phyloP scores from a whole-genome alignment of 30 jellyfish, hydroid and myxozoan genomes.

The Hydra vulgaris region DNA sequence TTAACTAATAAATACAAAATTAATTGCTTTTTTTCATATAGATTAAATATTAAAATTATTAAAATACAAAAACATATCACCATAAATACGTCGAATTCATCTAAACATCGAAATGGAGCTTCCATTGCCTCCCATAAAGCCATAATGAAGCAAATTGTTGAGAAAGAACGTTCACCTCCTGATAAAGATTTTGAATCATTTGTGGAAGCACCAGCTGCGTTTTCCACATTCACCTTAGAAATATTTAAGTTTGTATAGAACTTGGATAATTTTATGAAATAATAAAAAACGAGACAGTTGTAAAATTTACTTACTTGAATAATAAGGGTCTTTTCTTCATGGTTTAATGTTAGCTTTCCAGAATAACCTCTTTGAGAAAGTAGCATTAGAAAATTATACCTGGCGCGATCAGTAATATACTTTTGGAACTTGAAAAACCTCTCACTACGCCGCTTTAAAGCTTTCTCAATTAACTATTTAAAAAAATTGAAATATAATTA shows the following conservation, averaged over 20 bases:
- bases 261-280: neutral
- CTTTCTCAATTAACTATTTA: conserved; percentile 47
- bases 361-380: conserved; percentile 93
- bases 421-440: conserved; percentile 56
- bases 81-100: conserved; percentile 99
- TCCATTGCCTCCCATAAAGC: conserved; percentile 99
- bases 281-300: neutral
- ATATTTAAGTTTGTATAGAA: too few species aligned
- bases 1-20: too few species aligned
- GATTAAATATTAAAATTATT: neutral
- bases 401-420: conserved; percentile 65
- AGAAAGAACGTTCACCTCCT: conserved; percentile 99
- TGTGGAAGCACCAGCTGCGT: conserved; percentile 68
- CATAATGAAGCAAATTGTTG: conserved; percentile 95
- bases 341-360: conserved; percentile 73
- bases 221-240: conserved; percentile 82
- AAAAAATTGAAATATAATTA: neutral
- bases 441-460: conserved; percentile 48
- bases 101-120: conserved; percentile 96
- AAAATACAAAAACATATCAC: conserved; percentile 24
- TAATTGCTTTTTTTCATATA: neutral
- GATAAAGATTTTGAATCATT: conserved; percentile 90
- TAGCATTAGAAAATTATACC: conserved; percentile 59
- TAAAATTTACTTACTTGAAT: conserved; percentile 38
- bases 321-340: conserved; percentile 54